Evolutionary conservation across 2,888 invertebrate genomes (phyloP).

Genomic region (Cephus pulcher): DNA sequence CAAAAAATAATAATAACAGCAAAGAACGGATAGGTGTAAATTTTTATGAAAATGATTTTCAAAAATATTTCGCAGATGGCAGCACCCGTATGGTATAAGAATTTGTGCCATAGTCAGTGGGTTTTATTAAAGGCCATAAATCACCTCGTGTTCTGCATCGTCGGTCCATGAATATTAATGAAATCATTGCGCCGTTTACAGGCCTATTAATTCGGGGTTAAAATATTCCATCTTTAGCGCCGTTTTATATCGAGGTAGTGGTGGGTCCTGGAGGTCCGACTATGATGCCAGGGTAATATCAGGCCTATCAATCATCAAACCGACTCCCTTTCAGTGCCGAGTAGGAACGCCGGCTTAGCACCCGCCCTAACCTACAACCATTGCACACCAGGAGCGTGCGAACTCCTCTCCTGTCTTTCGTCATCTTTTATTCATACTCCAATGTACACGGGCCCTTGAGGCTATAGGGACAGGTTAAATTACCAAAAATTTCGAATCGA

Average conservation of each 20-base stretch:
- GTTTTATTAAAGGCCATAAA: constrained; percentile 49
- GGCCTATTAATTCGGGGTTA: constrained; percentile 62
- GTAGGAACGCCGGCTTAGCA: constrained; percentile 25
- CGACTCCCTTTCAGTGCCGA: constrained; percentile 26
- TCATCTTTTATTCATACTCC: constrained; percentile 52
- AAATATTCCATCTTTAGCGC: constrained; percentile 59
- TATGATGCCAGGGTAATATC: constrained; percentile 47
- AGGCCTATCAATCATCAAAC: constrained; percentile 62
- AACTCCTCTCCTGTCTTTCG: constrained; percentile 35
- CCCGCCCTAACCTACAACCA: constrained; percentile 25
- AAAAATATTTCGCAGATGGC: neutral
- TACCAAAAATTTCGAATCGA: constrained; percentile 12
- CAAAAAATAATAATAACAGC: neutral
- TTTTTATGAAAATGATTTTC: neutral
- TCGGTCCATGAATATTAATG: constrained; percentile 63
- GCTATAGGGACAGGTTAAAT: neutral
- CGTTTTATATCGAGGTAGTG: constrained; percentile 53
- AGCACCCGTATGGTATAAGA: neutral
- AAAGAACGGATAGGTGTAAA: neutral
- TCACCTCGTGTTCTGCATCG: constrained; percentile 49
- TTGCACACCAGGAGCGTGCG: constrained; percentile 43
- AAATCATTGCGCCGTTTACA: constrained; percentile 63
- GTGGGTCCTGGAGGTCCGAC: constrained; percentile 19
- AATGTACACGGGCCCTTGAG: neutral
- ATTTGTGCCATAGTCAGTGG: neutral